phyloP scores from a whole-genome alignment of 2,888 invertebrate species.

The Spisula solida region DNA sequence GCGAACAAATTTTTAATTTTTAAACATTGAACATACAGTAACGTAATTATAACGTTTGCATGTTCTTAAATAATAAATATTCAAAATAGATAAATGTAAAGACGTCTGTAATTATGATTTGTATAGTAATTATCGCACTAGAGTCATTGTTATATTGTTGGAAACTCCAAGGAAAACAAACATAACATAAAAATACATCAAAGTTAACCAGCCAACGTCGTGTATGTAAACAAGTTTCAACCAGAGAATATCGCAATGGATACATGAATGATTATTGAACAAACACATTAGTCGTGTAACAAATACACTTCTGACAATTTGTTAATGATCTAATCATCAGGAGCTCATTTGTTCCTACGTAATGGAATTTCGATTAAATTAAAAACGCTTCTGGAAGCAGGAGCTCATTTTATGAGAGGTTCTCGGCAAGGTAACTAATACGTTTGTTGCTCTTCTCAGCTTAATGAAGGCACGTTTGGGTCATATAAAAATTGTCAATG shows the following conservation, averaged over 20 bases:
- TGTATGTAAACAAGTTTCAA: not conserved
- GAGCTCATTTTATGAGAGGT: not conserved
- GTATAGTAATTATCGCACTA: no score
- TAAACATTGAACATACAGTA: no score
- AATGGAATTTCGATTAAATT: constrained; percentile 24
- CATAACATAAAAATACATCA: not conserved
- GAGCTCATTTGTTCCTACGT: not conserved
- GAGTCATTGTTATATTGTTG: no score
- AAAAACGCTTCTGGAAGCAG: not conserved
- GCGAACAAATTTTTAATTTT: no score
- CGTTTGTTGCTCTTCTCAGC: not conserved
- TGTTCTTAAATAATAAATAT: no score
- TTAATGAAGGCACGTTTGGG: no score
- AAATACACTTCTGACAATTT: not conserved
- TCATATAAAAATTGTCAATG: no score
- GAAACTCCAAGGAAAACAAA: no score
- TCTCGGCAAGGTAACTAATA: not conserved
- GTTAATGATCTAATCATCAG: not conserved
- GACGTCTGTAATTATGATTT: no score
- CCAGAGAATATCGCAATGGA: not conserved
- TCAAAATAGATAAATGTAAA: no score
- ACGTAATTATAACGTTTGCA: no score
- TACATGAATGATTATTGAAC: not conserved
- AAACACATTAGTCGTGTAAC: not conserved
- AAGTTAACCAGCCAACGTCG: not conserved